Evolutionary conservation across 2,113 vertebrate genomes (phyloP).

Genomic region (Myanophis thanlyinensis): DNA sequence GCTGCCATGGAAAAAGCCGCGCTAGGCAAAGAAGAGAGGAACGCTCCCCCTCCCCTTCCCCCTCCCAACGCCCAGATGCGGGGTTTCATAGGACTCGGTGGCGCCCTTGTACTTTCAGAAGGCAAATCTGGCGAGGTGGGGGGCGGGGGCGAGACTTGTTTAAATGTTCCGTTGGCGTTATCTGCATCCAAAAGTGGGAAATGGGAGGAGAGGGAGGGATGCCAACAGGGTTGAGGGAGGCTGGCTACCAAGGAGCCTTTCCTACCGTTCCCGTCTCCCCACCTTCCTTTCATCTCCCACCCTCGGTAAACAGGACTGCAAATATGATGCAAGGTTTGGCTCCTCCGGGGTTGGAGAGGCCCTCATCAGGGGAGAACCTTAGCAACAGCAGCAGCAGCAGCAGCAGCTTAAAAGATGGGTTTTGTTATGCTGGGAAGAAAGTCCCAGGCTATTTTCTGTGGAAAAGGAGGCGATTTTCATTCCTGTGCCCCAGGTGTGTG

Average conservation of each 20-base stretch:
- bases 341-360: background rate
- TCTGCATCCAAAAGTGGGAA: background rate
- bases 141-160: background rate
- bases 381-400: slow-evolving; percentile 47
- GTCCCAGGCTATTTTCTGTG: slow-evolving; percentile 46
- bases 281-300: slow-evolving; percentile 11
- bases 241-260: background rate
- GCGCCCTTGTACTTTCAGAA: accelerated
- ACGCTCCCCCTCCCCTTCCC: background rate
- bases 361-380: slow-evolving; percentile 15
- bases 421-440: slow-evolving; percentile 19
- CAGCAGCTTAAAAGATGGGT: slow-evolving; percentile 24
- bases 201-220: background rate
- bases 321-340: slow-evolving; percentile 37
- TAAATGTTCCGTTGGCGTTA: background rate
- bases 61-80: background rate
- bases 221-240: background rate
- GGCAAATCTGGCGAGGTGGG: background rate
- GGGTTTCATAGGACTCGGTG: background rate
- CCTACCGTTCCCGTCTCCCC: background rate
- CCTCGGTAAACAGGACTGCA: slow-evolving; percentile 11
- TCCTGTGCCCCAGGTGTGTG: background rate
- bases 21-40: background rate
- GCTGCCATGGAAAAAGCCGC: background rate
- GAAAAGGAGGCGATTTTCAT: slow-evolving; percentile 36